Evolutionary conservation across 1,140 invertebrate species (phyloP), one percentile per base, ranked within the genome.

Genomic region (Trichoplusia ni): DNA sequence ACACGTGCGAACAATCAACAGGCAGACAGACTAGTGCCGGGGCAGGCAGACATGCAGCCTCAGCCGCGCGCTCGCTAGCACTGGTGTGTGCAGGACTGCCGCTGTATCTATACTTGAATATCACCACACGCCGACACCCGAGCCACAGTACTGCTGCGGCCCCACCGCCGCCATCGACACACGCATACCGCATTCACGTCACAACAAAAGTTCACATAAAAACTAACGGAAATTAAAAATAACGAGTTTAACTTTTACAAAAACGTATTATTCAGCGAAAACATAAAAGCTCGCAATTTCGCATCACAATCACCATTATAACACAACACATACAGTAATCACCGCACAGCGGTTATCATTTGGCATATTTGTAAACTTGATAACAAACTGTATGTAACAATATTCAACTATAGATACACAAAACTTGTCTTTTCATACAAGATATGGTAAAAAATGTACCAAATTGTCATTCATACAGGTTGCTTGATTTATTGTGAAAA

Each of bases 381-480:
- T 29, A 29, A 49, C 46, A 49, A 49, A 47, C 44, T 29, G 23
- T 29, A 47, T 47, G 44, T 47, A 47, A 47, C 44, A 47, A 49
- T 49, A 56, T 56, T 38, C 35, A 38, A 56, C 35, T 38, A 40
- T 40, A 56, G 51, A 56, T 56, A 56, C 51, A 38, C 19, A 21
- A 38, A 29, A 29, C 44, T 14, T n/a, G 51, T 25, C 33, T 23
- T 25, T 27, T 9, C 11, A 18, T 38, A 49, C 46, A 49, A 49
- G 46, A 49, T 29, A 49, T 54, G 14, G 53, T 58, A 38, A 58
- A 58, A 58, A 58, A 58, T 58, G 42, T 58, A 58, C 54, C 54
- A 58, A 58, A 58, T 58, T 58, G 54, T 58, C 54, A 58, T 49
- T 42, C 37, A 40, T 16, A 16, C 21, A 19, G 33, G 29, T 35